A percentile compares a stretch with the other conserved stretches of the same genome.
phyloP scores from a whole-genome alignment of 1,140 invertebrate genomes.

The Bombus cullumanus region DNA sequence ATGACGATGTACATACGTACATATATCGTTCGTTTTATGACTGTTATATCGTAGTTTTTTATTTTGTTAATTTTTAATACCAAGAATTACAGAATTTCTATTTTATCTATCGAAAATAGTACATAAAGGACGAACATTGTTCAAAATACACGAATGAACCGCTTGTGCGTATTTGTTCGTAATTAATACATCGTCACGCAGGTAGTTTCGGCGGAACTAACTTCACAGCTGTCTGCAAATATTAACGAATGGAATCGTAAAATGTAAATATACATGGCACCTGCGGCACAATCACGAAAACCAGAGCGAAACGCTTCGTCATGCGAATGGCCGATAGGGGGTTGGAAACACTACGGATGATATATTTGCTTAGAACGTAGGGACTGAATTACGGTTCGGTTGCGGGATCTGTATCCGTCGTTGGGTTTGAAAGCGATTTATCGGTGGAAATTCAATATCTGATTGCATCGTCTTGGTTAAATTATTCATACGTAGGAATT shows the following conservation, averaged over 20 bases:
- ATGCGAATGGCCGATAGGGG: conserved; percentile 1
- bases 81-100: background rate
- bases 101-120: background rate
- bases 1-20: background rate
- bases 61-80: background rate
- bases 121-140: background rate
- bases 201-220: conserved; percentile 8
- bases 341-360: background rate
- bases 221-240: background rate
- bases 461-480: background rate
- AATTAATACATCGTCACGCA: conserved; percentile 9
- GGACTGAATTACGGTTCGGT: conserved; percentile 20
- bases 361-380: conserved; percentile 30
- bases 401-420: conserved; percentile 10
- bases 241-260: conserved; percentile 28
- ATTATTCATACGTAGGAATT: background rate
- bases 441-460: conserved; percentile 18
- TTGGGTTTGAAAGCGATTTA: conserved; percentile 24
- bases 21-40: background rate
- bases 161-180: background rate
- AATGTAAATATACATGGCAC: conserved; percentile 27
- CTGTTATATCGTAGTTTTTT: background rate
- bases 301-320: conserved; percentile 20
- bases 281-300: conserved; percentile 16
- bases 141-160: background rate